A percentile compares a stretch with the other conserved stretches of the same genome.
These are phyloP conservation scores for Teinopalpus imperialis DNA, from an alignment of 2,888 invertebrate genomes.

Conservation along the genomic window DNA sequence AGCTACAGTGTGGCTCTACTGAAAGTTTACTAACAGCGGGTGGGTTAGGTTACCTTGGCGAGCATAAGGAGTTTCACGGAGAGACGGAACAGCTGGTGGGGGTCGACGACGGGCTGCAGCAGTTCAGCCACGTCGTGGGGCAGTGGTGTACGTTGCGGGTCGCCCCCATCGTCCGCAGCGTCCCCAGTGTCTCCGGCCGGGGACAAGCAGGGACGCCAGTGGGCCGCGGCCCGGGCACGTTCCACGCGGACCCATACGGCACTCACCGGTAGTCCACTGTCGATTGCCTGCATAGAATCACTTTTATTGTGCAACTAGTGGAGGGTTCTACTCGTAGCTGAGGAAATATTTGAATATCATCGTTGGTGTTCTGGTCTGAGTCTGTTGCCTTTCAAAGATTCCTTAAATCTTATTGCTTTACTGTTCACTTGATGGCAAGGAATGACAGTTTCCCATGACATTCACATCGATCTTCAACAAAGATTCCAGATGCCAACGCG, in stretches of 20 bases:
- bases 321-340: too few species aligned
- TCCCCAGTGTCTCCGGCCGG: slow-evolving; percentile 78
- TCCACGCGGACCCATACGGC: slow-evolving; percentile 90
- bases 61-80: slow-evolving; percentile 79
- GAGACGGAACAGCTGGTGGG: slow-evolving; percentile 82
- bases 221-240: slow-evolving; percentile 86
- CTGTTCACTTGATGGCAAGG: too few species aligned
- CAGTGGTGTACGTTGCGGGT: slow-evolving; percentile 85
- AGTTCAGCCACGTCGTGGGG: slow-evolving; percentile 86
- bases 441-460: too few species aligned
- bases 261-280: slow-evolving; percentile 85
- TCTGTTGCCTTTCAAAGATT: too few species aligned
- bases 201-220: slow-evolving; percentile 81
- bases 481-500: too few species aligned
- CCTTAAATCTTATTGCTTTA: too few species aligned
- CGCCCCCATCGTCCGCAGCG: slow-evolving; percentile 82
- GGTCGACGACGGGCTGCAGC: slow-evolving; percentile 85
- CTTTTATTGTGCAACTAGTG: too few species aligned
- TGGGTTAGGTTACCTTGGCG: slow-evolving; percentile 47
- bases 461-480: too few species aligned
- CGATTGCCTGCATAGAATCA: slow-evolving; percentile 38
- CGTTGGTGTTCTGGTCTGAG: too few species aligned
- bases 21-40: too few species aligned
- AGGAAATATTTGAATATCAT: too few species aligned
- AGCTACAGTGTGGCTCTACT: too few species aligned